phyloP scores from a whole-genome alignment of 2,888 invertebrate species.

The Drosophila bunnanda region DNA sequence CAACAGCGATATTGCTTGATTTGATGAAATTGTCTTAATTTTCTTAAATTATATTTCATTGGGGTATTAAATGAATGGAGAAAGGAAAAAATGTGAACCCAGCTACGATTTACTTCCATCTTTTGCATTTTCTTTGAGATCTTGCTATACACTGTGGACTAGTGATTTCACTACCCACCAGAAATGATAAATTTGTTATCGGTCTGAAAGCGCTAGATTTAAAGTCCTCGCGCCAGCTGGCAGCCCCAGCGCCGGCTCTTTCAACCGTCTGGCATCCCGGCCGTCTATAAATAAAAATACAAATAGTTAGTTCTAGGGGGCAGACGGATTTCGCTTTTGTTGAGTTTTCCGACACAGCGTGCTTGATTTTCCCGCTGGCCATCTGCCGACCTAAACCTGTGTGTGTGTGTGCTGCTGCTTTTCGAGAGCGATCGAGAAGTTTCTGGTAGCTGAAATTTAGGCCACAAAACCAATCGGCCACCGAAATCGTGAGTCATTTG shows the following conservation, averaged over 20 bases:
- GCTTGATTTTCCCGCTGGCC: slow-evolving; percentile 59
- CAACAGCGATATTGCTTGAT: background rate
- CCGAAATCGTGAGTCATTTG: slow-evolving; percentile 62
- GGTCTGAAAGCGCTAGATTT: background rate
- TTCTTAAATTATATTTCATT: no score
- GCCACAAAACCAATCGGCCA: slow-evolving; percentile 44
- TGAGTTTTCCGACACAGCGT: slow-evolving; percentile 58
- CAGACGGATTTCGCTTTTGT: slow-evolving; percentile 55
- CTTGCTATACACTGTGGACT: background rate
- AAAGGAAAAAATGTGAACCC: no score
- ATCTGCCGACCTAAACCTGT: slow-evolving; percentile 3
- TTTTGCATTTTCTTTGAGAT: no score
- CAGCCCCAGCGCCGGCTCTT: background rate
- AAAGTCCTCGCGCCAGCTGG: background rate
- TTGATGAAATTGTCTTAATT: no score
- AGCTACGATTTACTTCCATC: no score
- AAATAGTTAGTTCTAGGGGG: slow-evolving; percentile 22
- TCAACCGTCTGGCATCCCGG: background rate
- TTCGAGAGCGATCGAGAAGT: slow-evolving; percentile 70
- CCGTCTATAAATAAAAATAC: slow-evolving; percentile 15
- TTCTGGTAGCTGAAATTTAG: slow-evolving; percentile 64
- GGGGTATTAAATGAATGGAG: no score
- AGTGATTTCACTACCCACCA: background rate
- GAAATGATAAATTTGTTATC: background rate
- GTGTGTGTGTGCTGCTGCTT: slow-evolving; percentile 9